Evolutionary conservation across 2,888 invertebrate genomes (phyloP).

Genomic region (Macaria liturata): DNA sequence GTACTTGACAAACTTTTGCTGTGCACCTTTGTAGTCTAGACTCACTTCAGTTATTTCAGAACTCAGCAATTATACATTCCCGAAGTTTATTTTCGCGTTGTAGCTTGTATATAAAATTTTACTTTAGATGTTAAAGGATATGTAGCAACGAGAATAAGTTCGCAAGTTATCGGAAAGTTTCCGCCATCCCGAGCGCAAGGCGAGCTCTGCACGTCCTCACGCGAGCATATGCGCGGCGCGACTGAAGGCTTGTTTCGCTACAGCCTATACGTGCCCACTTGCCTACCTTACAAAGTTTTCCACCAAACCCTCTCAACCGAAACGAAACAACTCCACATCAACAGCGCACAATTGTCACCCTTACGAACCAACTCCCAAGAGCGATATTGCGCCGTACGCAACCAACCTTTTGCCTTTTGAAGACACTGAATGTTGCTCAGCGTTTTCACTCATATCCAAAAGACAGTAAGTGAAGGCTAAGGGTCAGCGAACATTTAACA

Average conservation of each 20-base stretch:
- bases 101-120: neutral
- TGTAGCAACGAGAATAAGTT: constrained; percentile 48
- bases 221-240: constrained; percentile 70
- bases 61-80: too few species aligned
- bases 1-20: constrained; percentile 12
- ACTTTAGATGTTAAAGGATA: constrained; percentile 25
- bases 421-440: constrained; percentile 29
- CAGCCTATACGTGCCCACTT: constrained; percentile 69
- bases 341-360: neutral
- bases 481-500: constrained; percentile 31
- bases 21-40: neutral
- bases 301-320: constrained; percentile 30
- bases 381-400: neutral
- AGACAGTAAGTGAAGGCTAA: constrained; percentile 35
- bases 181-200: constrained; percentile 58
- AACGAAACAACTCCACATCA: constrained; percentile 38
- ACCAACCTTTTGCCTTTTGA: constrained; percentile 13
- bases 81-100: too few species aligned
- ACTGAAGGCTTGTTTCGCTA: constrained; percentile 70
- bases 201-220: constrained; percentile 56
- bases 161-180: constrained; percentile 72
- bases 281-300: constrained; percentile 76
- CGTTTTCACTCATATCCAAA: constrained; percentile 36
- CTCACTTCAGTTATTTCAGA: too few species aligned
- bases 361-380: neutral